Percentiles rank a stretch among this genome's conserved stretches.
phyloP scores from a whole-genome alignment of 2,797 vertebrate genomes.

The Helarctos malayanus region DNA sequence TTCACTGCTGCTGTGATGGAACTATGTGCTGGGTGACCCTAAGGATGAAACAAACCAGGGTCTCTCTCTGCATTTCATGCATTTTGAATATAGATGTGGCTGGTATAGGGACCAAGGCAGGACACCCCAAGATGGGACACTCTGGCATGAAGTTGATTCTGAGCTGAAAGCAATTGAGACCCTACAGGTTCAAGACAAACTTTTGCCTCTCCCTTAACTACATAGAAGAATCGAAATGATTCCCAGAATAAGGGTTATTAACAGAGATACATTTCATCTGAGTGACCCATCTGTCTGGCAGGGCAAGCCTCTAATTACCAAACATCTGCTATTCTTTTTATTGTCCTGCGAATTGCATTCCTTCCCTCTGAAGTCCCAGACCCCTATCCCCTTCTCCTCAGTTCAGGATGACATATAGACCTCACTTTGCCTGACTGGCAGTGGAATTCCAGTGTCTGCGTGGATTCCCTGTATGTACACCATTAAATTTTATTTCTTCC shows the following conservation, averaged over 20 bases:
- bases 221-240: background rate
- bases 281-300: background rate
- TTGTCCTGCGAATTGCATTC: background rate
- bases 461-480: background rate
- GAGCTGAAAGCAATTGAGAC: background rate
- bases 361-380: background rate
- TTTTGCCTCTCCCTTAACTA: background rate
- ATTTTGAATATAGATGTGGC: background rate
- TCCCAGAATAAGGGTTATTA: background rate
- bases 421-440: background rate
- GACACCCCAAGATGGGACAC: background rate
- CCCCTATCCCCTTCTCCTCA: background rate
- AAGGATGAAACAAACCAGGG: background rate
- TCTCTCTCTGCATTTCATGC: background rate
- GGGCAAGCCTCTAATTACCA: background rate
- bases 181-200: background rate
- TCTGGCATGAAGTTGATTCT: background rate
- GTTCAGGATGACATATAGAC: background rate
- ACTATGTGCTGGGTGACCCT: background rate
- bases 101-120: background rate
- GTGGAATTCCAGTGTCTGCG: background rate
- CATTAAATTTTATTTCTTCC: background rate
- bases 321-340: background rate
- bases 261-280: background rate
- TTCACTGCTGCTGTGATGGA: background rate